phyloP scores from a whole-genome alignment of 2,797 vertebrate genomes.

The Pseudochromis fuscus region DNA sequence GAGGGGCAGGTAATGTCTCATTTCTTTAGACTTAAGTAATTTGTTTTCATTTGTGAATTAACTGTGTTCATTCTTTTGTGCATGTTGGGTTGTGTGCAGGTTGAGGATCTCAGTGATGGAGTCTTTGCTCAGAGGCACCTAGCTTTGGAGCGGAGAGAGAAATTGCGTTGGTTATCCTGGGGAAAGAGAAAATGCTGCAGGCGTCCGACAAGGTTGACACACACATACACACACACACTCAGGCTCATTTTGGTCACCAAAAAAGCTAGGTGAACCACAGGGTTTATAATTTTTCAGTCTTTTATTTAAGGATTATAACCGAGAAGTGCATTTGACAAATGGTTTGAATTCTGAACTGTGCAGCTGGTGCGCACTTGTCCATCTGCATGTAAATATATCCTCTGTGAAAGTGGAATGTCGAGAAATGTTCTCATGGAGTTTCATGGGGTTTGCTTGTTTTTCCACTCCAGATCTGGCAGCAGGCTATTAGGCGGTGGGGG shows the following conservation, averaged over 20 bases:
- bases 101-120: constrained; percentile 89
- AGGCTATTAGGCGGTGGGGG: constrained; percentile 63
- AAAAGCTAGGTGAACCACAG: not conserved
- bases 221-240: not conserved
- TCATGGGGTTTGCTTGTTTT: constrained; percentile 50
- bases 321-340: constrained; percentile 24
- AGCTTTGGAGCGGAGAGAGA: constrained; percentile 87
- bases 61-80: constrained; percentile 6
- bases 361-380: constrained; percentile 14
- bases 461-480: constrained; percentile 69
- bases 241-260: not conserved
- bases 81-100: constrained; percentile 76
- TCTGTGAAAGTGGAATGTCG: constrained; percentile 40
- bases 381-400: constrained; percentile 26
- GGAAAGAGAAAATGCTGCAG: constrained; percentile 86
- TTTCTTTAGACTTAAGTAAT: not conserved
- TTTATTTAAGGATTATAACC: not conserved
- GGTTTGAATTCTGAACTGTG: not conserved
- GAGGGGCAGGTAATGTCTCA: constrained; percentile 49
- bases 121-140: constrained; percentile 87
- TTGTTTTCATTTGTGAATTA: not conserved
- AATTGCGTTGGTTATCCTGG: constrained; percentile 87
- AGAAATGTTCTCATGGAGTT: constrained; percentile 30
- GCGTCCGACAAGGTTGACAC: constrained; percentile 86
- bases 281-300: not conserved